These are phyloP conservation scores for Melitaea athalia DNA, from an alignment of 2,888 invertebrate species.

Conservation along the genomic window DNA sequence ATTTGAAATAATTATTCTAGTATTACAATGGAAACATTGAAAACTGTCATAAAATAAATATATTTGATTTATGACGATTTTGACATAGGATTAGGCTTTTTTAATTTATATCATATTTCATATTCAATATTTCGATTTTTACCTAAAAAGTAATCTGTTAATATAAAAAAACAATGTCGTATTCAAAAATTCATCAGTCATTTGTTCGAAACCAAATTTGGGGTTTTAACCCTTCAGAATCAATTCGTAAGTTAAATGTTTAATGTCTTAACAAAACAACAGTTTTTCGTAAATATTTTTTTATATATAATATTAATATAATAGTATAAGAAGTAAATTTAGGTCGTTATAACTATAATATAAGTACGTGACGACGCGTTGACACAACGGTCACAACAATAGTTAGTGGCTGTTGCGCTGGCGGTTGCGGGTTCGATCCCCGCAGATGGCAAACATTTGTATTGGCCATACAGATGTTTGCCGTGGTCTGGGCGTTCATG, in stretches of 20 bases:
- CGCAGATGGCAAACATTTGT: too few species aligned
- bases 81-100: neutral
- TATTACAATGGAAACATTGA: slow-evolving; percentile 1
- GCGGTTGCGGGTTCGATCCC: too few species aligned
- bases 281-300: too few species aligned
- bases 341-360: too few species aligned
- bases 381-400: too few species aligned
- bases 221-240: slow-evolving; percentile 72
- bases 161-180: slow-evolving; percentile 56
- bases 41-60: too few species aligned
- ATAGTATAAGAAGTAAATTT: too few species aligned
- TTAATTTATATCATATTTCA: neutral
- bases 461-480: too few species aligned
- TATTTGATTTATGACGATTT: neutral
- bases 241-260: slow-evolving; percentile 60
- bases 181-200: slow-evolving; percentile 66
- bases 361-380: too few species aligned
- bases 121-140: neutral
- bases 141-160: neutral
- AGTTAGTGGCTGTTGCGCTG: too few species aligned
- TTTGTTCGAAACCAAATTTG: slow-evolving; percentile 75
- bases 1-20: neutral
- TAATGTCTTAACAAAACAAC: neutral
- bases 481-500: too few species aligned
- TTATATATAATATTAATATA: too few species aligned